These are phyloP conservation scores for Ellobius talpinus DNA, from an alignment of 2,113 vertebrate genomes.

Conservation along the genomic window DNA sequence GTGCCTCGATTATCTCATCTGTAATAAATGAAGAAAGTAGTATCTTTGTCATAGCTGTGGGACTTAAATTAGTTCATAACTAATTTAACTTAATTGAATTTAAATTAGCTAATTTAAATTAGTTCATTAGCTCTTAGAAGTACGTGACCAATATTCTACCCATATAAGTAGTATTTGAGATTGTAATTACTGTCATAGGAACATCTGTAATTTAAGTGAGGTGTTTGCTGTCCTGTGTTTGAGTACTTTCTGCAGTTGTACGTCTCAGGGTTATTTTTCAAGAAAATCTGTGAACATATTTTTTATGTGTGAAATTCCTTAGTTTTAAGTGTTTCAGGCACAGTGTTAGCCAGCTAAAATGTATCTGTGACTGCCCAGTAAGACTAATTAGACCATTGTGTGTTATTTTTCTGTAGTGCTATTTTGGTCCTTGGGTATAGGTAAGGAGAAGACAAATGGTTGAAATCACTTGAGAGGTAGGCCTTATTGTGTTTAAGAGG, in stretches of 20 bases:
- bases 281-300: slow-evolving; percentile 62
- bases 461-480: background rate
- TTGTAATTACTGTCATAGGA: background rate
- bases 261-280: background rate
- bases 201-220: background rate
- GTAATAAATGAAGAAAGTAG: background rate
- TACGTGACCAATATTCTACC: background rate
- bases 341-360: slow-evolving; percentile 55
- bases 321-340: slow-evolving; percentile 64
- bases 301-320: slow-evolving; percentile 63
- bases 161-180: background rate
- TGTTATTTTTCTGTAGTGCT: slow-evolving; percentile 15
- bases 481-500: background rate
- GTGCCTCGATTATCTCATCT: background rate
- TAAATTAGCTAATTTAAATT: slow-evolving; percentile 2
- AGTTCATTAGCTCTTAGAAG: background rate
- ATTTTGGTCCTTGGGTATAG: background rate
- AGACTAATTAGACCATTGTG: background rate
- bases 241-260: background rate
- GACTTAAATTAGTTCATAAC: background rate
- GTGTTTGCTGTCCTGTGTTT: slow-evolving; percentile 1
- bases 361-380: slow-evolving; percentile 53
- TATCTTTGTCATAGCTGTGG: background rate
- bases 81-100: too few relatives aligned
- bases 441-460: background rate